Percentiles rank a stretch among this genome's conserved stretches.
phyloP scores from a whole-genome alignment of 2,113 vertebrate species.

The Perca schrenkii region DNA sequence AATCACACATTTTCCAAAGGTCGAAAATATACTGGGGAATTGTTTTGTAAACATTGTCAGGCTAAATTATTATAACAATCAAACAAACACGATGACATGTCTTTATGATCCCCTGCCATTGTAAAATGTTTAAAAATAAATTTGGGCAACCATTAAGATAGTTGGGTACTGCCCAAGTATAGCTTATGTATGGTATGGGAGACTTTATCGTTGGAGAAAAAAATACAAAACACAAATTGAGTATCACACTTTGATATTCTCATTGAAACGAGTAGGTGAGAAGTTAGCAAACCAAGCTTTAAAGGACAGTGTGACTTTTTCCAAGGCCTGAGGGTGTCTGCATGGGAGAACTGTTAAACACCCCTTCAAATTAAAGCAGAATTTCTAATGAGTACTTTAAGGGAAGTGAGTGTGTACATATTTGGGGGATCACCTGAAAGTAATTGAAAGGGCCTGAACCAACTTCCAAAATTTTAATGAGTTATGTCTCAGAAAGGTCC shows the following conservation, averaged over 20 bases:
- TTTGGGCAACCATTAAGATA: background rate
- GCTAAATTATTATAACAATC: conserved; percentile 25
- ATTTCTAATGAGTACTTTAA: conserved; percentile 72
- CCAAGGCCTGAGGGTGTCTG: conserved; percentile 56
- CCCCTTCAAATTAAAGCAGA: conserved; percentile 69
- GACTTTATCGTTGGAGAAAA: background rate
- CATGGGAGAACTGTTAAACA: conserved; percentile 73
- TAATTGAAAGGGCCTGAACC: conserved; percentile 63
- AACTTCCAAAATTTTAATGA: conserved; percentile 77
- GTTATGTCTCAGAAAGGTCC: conserved; percentile 71
- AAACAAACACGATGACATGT: conserved; percentile 14
- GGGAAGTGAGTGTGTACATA: conserved; percentile 43
- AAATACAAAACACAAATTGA: background rate
- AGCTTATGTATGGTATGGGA: background rate
- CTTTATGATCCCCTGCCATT: background rate
- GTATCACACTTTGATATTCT: background rate
- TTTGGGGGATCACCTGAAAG: conserved; percentile 55
- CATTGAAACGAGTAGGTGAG: conserved; percentile 13
- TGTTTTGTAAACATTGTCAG: conserved; percentile 4
- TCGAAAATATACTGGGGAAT: background rate
- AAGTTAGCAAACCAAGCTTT: conserved; percentile 59
- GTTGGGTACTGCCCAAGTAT: background rate
- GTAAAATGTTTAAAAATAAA: background rate
- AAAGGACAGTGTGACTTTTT: conserved; percentile 76
- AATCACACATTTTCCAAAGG: background rate